A percentile compares a stretch with the other conserved stretches of the same genome.
phyloP scores from a whole-genome alignment of 1,140 invertebrate genomes.

The Pseudoatta argentina region DNA sequence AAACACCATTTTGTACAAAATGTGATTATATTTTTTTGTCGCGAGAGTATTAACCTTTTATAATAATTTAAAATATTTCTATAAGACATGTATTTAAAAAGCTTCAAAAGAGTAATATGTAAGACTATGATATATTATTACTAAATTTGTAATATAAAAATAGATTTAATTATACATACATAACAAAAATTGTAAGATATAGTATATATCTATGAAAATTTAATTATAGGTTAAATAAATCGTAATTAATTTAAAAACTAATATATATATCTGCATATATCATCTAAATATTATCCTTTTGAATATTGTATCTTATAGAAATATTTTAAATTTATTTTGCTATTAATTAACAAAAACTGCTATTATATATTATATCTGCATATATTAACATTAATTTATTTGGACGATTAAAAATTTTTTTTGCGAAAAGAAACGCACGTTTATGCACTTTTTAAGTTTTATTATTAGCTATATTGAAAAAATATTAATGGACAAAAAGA shows the following conservation, averaged over 20 bases:
- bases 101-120: slow-evolving; percentile 9
- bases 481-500: not conserved
- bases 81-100: not conserved
- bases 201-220: slow-evolving; percentile 11
- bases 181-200: slow-evolving; percentile 26
- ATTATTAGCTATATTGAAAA: slow-evolving; percentile 17
- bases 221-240: slow-evolving; percentile 33
- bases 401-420: slow-evolving; percentile 29
- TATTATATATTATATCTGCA: slow-evolving; percentile 21
- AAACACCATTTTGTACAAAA: slow-evolving; percentile 31
- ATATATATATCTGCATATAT: slow-evolving; percentile 21
- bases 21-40: slow-evolving; percentile 45
- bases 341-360: slow-evolving; percentile 36
- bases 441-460: slow-evolving; percentile 13
- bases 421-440: not conserved
- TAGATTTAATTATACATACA: slow-evolving; percentile 23
- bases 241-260: slow-evolving; percentile 20
- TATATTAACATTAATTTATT: slow-evolving; percentile 28
- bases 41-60: slow-evolving; percentile 40
- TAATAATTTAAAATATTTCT: slow-evolving; percentile 52
- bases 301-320: slow-evolving; percentile 22
- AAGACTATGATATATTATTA: slow-evolving; percentile 17
- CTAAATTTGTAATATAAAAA: slow-evolving; percentile 41
- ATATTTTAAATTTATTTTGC: slow-evolving; percentile 27
- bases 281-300: not conserved